Conservation (phyloP, 2,113 vertebrate genomes). For the Triplophysa dalaica region DNA sequence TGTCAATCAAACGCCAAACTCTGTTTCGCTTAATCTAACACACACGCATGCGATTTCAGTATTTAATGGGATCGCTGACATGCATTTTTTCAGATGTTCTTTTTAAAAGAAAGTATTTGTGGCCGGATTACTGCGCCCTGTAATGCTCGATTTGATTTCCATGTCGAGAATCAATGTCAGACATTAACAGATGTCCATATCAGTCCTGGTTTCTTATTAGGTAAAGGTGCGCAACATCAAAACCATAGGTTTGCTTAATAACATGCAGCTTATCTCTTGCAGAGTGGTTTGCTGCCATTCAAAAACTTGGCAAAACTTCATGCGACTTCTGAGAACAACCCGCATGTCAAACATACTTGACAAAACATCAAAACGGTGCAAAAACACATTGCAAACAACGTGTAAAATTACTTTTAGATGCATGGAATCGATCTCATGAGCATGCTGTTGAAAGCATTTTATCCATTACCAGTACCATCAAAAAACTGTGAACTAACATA, state of each 20-base stretch:
- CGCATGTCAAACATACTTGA: not conserved
- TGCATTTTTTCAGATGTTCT: not conserved
- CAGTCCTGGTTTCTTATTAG: conserved; percentile 4
- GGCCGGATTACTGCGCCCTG: not conserved
- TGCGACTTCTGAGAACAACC: not conserved
- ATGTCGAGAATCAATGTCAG: not conserved
- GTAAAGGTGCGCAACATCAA: conserved; percentile 6
- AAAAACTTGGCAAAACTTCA: not conserved
- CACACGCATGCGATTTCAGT: not conserved
- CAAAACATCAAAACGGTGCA: not conserved
- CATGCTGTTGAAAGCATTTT: no score
- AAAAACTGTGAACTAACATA: no score
- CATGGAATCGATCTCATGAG: no score
- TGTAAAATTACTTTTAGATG: no score
- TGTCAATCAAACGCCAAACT: conserved; percentile 31
- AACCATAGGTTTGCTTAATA: not conserved
- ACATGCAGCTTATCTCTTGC: not conserved
- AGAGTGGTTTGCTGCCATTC: not conserved
- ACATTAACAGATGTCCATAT: not conserved
- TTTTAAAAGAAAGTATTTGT: not conserved
- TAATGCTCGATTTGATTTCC: not conserved
- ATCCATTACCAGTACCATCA: no score
- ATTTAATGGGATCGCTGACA: not conserved
- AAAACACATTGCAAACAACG: not conserved
- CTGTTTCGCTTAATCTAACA: conserved; percentile 5